Percentiles rank a stretch among this genome's conserved stretches.
Evolutionary conservation across 2,113 vertebrate species (phyloP).

Genomic region (Parus major): DNA sequence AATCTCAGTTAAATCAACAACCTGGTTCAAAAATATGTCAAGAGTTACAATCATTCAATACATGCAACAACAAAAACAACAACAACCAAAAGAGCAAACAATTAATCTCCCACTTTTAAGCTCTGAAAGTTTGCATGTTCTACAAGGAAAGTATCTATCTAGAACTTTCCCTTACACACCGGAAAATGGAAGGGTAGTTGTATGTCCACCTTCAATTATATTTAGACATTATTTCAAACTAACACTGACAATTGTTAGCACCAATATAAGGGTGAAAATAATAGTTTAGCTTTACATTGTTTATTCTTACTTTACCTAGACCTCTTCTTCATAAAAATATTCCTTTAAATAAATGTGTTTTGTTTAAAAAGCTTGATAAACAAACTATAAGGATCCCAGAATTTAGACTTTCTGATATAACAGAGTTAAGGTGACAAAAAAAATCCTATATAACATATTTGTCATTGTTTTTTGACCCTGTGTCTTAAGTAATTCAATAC

Average conservation of each 20-base stretch:
- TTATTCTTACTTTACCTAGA: background rate
- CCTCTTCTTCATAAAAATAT: background rate
- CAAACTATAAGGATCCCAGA: background rate
- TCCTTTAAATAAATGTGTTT: background rate
- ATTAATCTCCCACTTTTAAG: background rate
- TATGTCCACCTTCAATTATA: background rate
- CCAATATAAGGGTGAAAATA: background rate
- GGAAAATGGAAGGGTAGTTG: background rate
- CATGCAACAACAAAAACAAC: background rate
- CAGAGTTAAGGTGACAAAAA: background rate
- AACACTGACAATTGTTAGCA: accelerated
- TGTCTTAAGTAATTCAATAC: background rate
- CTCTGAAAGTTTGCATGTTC: background rate
- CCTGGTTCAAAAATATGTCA: background rate
- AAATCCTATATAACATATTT: background rate
- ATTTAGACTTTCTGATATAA: background rate
- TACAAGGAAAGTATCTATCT: background rate
- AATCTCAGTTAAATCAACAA: background rate
- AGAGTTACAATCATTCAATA: background rate
- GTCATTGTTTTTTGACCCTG: background rate
- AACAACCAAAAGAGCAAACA: background rate
- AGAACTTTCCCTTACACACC: background rate
- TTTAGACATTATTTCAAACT: background rate
- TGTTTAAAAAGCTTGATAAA: background rate
- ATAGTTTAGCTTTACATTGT: background rate